Conservation (phyloP, 2,113 vertebrate species). For the Mormyrus lacerda region DNA sequence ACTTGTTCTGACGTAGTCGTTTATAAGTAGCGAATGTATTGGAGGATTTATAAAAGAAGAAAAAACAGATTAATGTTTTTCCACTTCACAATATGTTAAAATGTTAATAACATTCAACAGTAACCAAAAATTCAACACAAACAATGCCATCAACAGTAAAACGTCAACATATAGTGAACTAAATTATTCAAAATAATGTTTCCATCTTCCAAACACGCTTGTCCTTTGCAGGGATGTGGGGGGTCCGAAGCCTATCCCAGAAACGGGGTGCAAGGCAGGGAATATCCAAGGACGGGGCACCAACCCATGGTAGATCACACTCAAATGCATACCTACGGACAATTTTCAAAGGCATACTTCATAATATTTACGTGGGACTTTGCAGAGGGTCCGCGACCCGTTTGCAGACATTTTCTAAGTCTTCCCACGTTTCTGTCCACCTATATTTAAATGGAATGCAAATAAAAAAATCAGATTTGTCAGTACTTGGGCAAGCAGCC, state of each 20-base stretch:
- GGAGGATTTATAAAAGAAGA: neutral
- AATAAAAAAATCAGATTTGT: slow-evolving; percentile 29
- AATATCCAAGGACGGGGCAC: neutral
- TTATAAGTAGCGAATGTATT: neutral
- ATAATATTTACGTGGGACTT: neutral
- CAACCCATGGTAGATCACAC: neutral
- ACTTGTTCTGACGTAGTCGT: neutral
- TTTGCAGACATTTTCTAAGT: neutral
- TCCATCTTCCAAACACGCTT: neutral
- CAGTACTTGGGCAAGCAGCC: slow-evolving; percentile 13
- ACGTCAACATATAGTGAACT: too few relatives aligned
- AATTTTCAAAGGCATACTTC: neutral
- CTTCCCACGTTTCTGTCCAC: slow-evolving; percentile 22
- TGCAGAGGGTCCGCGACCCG: neutral
- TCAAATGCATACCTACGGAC: neutral
- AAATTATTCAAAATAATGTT: neutral
- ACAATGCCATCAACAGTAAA: neutral
- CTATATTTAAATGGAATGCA: slow-evolving; percentile 45
- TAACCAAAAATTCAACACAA: neutral
- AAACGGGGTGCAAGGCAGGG: neutral
- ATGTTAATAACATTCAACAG: neutral
- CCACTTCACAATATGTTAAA: neutral
- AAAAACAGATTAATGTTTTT: neutral
- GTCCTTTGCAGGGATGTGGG: neutral
- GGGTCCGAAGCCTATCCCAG: neutral